Base-by-base conservation (phyloP, 2,888 invertebrate species). In the Lamellibrachia satsuma region DNA sequence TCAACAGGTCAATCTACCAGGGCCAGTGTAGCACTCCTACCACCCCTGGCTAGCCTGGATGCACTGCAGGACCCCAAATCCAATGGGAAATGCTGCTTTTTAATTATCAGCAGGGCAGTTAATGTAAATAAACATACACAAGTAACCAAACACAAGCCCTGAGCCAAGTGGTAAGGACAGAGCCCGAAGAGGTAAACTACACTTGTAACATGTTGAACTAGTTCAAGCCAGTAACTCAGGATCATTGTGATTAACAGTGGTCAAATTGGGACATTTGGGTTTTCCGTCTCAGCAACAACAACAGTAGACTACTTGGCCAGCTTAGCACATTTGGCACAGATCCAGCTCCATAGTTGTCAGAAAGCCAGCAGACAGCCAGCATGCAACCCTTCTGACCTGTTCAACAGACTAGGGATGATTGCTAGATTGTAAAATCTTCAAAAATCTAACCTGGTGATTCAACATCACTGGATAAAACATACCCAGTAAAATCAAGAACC, bases 191-290 rank as follows among this genome's bases (percentile, higher is more conserved):
- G 75, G 75, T 15, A 75, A n/a, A 75, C 22, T 75, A 75, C 15
- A 75, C 75, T 75, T 75, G 75, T 75, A n/a, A 75, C 75, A 75
- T 15, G n/a, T n/a, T 75, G 75, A 75, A 75, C 75, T n/a, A 75
- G 75, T 75, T 75, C 75, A 75, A n/a, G 75, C 22, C 75, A 75
- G 75, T 75, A 75, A 75, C 75, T 22, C 75, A 75, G 75, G 75
- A 75, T 75, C 75, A 75, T 6, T n/a, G 22, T 75, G 75, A 75
- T 75, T 75, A 75, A 75, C 22, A 22, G n/a, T 75, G 75, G 75
- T 75, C 75, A 75, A 75, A n/a, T n/a, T 6, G 22, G 75, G 75
- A 75, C 75, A 75, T 6, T 75, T 55, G 55, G 55, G 7, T 7
- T 75, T 75, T 75, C 75, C 15, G 75, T n/a, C 75, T 22, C 22